A percentile compares a stretch with the other conserved stretches of the same genome.
phyloP scores from a whole-genome alignment of 2,888 invertebrate species.

The Lasioglossum oenotherae region DNA sequence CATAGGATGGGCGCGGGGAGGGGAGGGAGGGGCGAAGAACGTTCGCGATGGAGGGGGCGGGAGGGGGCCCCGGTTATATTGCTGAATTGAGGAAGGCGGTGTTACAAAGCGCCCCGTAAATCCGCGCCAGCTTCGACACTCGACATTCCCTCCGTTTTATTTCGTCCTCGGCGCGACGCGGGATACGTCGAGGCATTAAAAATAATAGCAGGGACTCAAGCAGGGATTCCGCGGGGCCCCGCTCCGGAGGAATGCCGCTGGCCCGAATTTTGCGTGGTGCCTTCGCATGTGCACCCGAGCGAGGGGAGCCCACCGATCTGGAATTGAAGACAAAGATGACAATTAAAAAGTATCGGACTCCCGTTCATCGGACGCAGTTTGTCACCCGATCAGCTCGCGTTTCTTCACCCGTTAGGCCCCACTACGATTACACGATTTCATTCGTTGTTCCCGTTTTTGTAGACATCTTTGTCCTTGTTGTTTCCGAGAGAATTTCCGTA shows the following conservation, averaged over 20 bases:
- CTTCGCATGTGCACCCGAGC: background rate
- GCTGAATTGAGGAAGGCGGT: conserved; percentile 84
- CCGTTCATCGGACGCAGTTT: background rate
- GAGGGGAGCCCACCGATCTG: background rate
- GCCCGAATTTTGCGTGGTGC: conserved; percentile 51
- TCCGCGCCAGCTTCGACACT: conserved; percentile 84
- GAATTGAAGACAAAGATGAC: conserved; percentile 45
- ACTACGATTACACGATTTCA: background rate
- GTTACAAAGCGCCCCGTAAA: conserved; percentile 84
- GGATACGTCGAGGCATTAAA: conserved; percentile 78
- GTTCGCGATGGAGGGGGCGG: background rate
- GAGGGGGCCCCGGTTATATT: conserved; percentile 74
- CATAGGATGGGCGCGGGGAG: background rate
- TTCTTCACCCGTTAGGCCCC: background rate
- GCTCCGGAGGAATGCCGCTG: conserved; percentile 47
- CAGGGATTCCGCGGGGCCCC: conserved; percentile 57
- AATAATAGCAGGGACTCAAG: conserved; percentile 77
- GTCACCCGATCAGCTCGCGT: background rate
- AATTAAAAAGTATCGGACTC: conserved; percentile 26
- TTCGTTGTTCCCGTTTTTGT: no score
- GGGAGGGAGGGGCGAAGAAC: conserved; percentile 59
- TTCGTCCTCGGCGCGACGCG: conserved; percentile 68
- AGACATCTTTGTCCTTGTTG: no score
- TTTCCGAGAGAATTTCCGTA: no score
- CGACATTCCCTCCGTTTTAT: conserved; percentile 83